phyloP scores from a whole-genome alignment of 2,888 invertebrate genomes.

The Brenthis daphne region DNA sequence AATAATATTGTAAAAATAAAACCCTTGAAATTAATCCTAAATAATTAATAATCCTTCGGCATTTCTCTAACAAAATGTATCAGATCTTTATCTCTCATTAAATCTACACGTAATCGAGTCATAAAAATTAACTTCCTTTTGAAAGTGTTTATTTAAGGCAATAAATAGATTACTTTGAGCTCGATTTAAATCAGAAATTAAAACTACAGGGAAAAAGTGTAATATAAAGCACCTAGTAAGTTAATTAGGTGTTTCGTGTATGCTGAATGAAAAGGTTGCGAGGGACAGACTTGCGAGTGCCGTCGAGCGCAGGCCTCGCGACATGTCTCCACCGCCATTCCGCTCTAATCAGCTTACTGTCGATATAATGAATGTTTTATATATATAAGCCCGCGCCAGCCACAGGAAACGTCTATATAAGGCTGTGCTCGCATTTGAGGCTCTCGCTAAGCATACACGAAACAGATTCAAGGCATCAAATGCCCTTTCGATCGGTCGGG shows the following conservation, averaged over 20 bases:
- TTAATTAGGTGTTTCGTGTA: slow-evolving; percentile 20
- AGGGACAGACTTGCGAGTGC: slow-evolving; percentile 4
- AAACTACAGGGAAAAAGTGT: slow-evolving; percentile 3
- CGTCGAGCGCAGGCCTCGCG: not conserved
- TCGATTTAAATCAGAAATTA: not conserved
- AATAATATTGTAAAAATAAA: too few species aligned
- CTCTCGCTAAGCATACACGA: not conserved
- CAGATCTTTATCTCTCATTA: slow-evolving; percentile 14
- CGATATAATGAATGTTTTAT: slow-evolving; percentile 21
- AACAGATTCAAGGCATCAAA: not conserved
- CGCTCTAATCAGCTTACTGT: slow-evolving; percentile 16
- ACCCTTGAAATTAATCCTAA: too few species aligned
- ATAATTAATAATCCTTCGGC: slow-evolving; percentile 8
- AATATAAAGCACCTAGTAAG: slow-evolving; percentile 13
- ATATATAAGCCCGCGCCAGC: slow-evolving; percentile 5
- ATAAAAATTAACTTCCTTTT: not conserved
- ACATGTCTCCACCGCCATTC: slow-evolving; percentile 12
- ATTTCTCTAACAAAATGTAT: slow-evolving; percentile 2
- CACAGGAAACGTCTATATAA: slow-evolving; percentile 19
- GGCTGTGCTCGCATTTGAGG: not conserved
- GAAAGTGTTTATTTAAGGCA: slow-evolving; percentile 2
- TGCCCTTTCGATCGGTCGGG: not conserved
- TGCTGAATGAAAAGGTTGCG: slow-evolving; percentile 8
- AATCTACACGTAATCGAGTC: not conserved
- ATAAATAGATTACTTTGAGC: not conserved